Conservation (phyloP, 2,797 vertebrate species). For the Muscicapa comitata region DNA sequence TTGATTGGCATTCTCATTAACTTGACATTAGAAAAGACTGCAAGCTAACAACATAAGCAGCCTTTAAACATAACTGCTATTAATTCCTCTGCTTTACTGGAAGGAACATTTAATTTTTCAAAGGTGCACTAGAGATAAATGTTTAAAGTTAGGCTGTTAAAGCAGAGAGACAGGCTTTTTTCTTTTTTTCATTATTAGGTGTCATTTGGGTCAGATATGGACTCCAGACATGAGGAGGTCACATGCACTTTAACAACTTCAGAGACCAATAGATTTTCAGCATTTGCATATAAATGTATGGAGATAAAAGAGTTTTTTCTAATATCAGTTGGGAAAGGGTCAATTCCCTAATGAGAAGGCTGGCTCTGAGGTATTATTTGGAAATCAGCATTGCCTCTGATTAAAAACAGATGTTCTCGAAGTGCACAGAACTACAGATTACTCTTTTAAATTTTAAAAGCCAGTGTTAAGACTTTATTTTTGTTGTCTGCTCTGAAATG, state of each 20-base stretch:
- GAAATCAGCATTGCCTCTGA: not conserved
- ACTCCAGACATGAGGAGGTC: not conserved
- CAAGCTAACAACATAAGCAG: slow-evolving; percentile 31
- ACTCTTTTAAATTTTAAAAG: not conserved
- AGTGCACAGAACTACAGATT: not conserved
- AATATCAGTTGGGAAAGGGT: not conserved
- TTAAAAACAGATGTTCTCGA: not conserved
- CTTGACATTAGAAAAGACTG: slow-evolving; percentile 51
- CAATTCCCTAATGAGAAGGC: not conserved
- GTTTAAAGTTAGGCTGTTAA: not conserved
- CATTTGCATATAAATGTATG: not conserved
- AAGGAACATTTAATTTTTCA: not conserved
- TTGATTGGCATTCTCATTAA: slow-evolving; percentile 60
- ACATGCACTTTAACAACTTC: not conserved
- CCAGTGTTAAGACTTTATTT: not conserved
- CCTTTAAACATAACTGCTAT: slow-evolving; percentile 39
- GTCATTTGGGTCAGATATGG: not conserved
- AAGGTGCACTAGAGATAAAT: not conserved
- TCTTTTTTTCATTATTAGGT: not conserved
- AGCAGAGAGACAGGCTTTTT: not conserved
- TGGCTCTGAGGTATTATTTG: not conserved
- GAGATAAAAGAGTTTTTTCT: not conserved
- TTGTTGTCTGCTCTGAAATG: not conserved
- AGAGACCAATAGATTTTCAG: not conserved
- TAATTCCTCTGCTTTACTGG: slow-evolving; percentile 25